A percentile compares a stretch with the other conserved stretches of the same genome.
phyloP scores from a whole-genome alignment of 2,797 vertebrate genomes.

The Danionella dracula region DNA sequence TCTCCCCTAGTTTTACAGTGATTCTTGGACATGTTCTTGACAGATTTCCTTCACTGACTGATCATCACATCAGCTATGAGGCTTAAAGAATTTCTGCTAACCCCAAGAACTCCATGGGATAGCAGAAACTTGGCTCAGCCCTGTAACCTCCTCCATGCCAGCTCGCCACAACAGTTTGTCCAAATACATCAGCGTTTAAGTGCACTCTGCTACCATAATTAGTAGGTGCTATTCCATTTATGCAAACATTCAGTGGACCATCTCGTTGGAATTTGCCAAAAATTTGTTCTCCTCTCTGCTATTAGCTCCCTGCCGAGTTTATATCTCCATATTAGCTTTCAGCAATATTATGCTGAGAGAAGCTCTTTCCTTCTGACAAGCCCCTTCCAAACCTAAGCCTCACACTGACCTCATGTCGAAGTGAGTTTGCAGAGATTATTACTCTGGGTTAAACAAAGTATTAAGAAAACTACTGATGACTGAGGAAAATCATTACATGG shows the following conservation, averaged over 20 bases:
- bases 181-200: conserved; percentile 60
- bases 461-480: conserved; percentile 29
- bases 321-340: conserved; percentile 47
- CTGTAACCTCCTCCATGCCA: conserved; percentile 43
- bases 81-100: conserved; percentile 27
- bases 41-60: background rate
- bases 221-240: conserved; percentile 57
- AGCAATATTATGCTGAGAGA: conserved; percentile 45
- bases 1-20: background rate
- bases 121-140: conserved; percentile 29
- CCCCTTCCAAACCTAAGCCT: conserved; percentile 49
- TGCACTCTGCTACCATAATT: conserved; percentile 65
- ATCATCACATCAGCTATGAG: conserved; percentile 19
- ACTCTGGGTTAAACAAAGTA: conserved; percentile 44
- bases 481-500: conserved; percentile 35
- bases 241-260: conserved; percentile 55
- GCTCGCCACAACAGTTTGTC: conserved; percentile 61
- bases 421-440: conserved; percentile 57
- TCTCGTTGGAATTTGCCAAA: conserved; percentile 47
- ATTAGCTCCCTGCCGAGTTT: conserved; percentile 44
- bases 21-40: background rate
- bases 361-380: conserved; percentile 48
- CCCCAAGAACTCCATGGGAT: conserved; percentile 44
- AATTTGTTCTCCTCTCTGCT: conserved; percentile 19
- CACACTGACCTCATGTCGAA: conserved; percentile 58